Evolutionary conservation across 30 jellyfish, hydroid and myxozoan genomes (phyloP).

Genomic region (Catostylus mosaicus): DNA sequence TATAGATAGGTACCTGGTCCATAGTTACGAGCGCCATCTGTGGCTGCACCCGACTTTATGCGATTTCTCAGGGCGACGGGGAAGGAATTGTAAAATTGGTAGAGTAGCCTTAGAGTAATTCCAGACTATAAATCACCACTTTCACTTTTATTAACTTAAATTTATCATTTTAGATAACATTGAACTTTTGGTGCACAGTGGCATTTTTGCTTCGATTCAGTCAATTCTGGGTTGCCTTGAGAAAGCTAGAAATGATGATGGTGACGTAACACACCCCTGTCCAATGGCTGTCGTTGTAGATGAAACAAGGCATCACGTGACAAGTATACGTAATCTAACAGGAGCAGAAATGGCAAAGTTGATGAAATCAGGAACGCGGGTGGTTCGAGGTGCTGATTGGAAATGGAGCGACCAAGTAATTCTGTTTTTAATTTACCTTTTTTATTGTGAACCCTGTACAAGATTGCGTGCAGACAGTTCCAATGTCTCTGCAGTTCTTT

Average conservation of each 20-base stretch:
- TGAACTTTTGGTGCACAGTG: conserved; percentile 75
- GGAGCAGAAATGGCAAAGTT: conserved; percentile 84
- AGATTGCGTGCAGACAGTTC: too few species aligned
- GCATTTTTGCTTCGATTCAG: conserved; percentile 69
- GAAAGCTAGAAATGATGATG: conserved; percentile 37
- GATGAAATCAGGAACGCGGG: conserved; percentile 87
- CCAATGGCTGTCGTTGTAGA: conserved; percentile 74
- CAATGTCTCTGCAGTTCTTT: too few species aligned
- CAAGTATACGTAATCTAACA: conserved; percentile 68
- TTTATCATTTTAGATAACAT: conserved; percentile 65
- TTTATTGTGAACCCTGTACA: too few species aligned
- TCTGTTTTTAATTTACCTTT: too few species aligned
- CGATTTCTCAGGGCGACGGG: too few species aligned
- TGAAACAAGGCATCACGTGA: conserved; percentile 72
- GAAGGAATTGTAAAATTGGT: too few species aligned
- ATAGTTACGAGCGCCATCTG: too few species aligned
- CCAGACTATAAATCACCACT: too few species aligned
- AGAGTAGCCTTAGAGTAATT: too few species aligned
- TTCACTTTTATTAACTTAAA: too few species aligned
- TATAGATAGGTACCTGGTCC: too few species aligned
- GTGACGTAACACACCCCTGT: conserved; percentile 45
- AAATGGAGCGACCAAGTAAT: conserved; percentile 97
- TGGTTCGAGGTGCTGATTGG: conserved; percentile 94
- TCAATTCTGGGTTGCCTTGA: conserved; percentile 38
- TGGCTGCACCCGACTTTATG: too few species aligned